Base-by-base conservation (phyloP, 92 coral and sea anemone species). In the Porites evermanni region DNA sequence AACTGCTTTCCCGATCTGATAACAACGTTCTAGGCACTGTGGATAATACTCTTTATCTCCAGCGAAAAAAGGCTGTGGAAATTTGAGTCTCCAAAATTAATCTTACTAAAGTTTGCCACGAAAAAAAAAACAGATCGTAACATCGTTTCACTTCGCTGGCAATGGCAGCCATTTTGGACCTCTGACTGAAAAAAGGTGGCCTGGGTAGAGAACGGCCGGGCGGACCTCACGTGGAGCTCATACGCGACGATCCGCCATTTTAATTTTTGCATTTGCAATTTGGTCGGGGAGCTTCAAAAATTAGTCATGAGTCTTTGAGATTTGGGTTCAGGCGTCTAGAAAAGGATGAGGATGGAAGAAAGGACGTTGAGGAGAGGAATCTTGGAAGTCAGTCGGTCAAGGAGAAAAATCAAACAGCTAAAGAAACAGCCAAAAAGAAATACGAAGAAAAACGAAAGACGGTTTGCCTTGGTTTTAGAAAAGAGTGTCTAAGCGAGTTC, bases 381-480 rank as follows among this genome's bases (percentile, higher is more conserved):
- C 59, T 12, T 53, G 59, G 59, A 53, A 53, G 59, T 53, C 59
- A 53, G 59, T 1, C 1, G 59, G 59, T 53, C 59, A 53, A 53
- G 59, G 59, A 53, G 59, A 12, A 53, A 53, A 53, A 53, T 53
- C 59, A 8, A 53, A 53, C 59, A 53, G 59, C 59, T 53, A 53
- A 53, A 53, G 59, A 53, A 53, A 53, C 59, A 53, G 59, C 59
- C 59, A 53, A 53, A 8, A 53, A 73, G 44, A 73, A 24, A 73
- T 73, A 73, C 52, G 77, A 73, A 73, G 12, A 47, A 53, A 73
- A 73, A 11, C 44, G 38, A 73, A 73, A 72, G 77, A 74, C 53
- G 19, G 51, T 17, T 8, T 32, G 78, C 7, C 63, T 32, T 52
- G 78, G 78, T 5, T 74, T 74, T 52, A 23, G 64, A 74, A 52